Percentiles rank a stretch among this genome's conserved stretches.
These are phyloP conservation scores for Trachelus troglodyta DNA, from an alignment of 2,888 invertebrate species.

Conservation along the genomic window DNA sequence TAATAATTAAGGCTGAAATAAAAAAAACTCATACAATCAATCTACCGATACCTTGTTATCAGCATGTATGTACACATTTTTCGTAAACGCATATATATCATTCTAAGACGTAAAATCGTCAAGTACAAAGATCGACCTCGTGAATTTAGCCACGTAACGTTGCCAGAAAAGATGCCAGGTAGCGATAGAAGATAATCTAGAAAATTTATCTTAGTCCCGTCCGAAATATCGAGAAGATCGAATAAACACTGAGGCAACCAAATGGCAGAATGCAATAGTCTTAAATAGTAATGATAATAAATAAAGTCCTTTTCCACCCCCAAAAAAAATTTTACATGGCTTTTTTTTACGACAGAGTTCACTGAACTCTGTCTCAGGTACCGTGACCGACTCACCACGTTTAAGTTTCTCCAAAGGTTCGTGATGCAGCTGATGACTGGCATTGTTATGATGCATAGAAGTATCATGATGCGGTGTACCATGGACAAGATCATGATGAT, in stretches of 20 bases:
- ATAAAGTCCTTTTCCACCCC: neutral
- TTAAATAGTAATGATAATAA: neutral
- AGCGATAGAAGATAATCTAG: neutral
- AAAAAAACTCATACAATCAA: neutral
- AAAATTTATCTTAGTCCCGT: constrained; percentile 14
- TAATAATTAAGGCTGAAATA: neutral
- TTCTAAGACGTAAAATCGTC: neutral
- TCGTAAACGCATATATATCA: neutral
- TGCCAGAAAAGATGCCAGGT: neutral
- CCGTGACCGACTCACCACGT: constrained; percentile 74
- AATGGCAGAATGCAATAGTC: neutral
- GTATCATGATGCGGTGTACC: constrained; percentile 67
- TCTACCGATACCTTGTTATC: neutral
- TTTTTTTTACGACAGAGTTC: neutral
- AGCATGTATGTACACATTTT: neutral
- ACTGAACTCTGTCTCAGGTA: constrained; percentile 25
- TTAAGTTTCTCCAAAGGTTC: constrained; percentile 84
- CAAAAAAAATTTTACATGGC: neutral
- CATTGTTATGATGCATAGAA: constrained; percentile 72
- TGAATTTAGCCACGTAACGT: neutral
- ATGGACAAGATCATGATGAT: constrained; percentile 52
- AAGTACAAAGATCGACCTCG: neutral
- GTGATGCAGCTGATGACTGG: constrained; percentile 75
- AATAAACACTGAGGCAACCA: constrained; percentile 11
- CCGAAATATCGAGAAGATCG: constrained; percentile 16